Conservation (phyloP, 1,140 invertebrate species). For the Odontomachus brunneus region DNA sequence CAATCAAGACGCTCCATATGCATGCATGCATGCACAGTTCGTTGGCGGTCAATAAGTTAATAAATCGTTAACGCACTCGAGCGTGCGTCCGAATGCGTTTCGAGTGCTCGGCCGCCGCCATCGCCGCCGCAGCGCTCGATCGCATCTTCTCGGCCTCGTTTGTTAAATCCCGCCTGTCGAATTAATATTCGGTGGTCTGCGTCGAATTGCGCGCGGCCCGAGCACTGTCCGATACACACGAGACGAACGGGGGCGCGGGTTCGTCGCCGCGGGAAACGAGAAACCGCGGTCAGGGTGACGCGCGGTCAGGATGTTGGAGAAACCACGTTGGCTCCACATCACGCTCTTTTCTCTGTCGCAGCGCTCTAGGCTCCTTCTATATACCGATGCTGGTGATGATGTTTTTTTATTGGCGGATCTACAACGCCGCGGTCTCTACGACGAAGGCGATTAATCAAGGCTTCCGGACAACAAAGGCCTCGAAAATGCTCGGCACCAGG, state of each 20-base stretch:
- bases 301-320: too few species aligned
- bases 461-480: constrained; percentile 95
- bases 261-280: not conserved
- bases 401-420: constrained; percentile 98
- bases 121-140: constrained; percentile 17
- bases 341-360: constrained; percentile 84
- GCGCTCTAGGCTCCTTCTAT: constrained; percentile 97
- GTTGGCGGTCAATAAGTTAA: constrained; percentile 46
- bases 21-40: constrained; percentile 9
- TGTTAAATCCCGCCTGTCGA: constrained; percentile 35
- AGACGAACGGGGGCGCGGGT: not conserved
- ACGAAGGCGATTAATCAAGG: constrained; percentile 96
- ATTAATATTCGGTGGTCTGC: constrained; percentile 17
- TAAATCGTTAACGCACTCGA: constrained; percentile 49
- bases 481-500: constrained; percentile 83
- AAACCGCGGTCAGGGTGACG: constrained; percentile 4
- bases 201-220: not conserved
- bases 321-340: too few species aligned
- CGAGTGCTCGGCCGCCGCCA: constrained; percentile 8
- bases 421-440: constrained; percentile 95
- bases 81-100: constrained; percentile 8
- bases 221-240: too few species aligned
- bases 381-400: constrained; percentile 98
- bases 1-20: constrained; percentile 41
- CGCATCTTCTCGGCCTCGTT: not conserved